Conservation (phyloP, 1,140 invertebrate species). For the Sinella curviseta region DNA sequence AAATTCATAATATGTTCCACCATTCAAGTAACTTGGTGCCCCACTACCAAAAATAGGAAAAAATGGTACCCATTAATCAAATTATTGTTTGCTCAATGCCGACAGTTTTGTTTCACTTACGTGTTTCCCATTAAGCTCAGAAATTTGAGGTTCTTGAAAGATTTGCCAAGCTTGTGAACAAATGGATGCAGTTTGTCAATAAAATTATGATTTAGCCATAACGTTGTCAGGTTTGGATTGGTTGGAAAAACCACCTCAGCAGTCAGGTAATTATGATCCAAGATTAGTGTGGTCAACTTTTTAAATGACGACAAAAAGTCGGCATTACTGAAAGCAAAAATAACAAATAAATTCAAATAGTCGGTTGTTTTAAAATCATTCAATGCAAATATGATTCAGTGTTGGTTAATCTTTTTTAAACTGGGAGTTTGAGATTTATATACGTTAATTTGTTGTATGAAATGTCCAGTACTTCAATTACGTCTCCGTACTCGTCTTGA, state of each 20-base stretch:
- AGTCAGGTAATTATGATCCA: constrained; percentile 71
- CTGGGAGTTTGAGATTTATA: constrained; percentile 20
- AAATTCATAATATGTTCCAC: constrained; percentile 72
- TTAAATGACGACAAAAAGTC: constrained; percentile 68
- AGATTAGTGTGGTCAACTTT: constrained; percentile 68
- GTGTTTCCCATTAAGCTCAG: constrained; percentile 77
- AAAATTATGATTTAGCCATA: constrained; percentile 77
- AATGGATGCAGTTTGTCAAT: constrained; percentile 70
- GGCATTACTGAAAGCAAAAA: constrained; percentile 61
- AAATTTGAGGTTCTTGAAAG: constrained; percentile 67
- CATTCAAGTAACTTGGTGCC: constrained; percentile 72
- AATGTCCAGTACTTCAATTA: constrained; percentile 65
- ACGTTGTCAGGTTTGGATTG: constrained; percentile 66
- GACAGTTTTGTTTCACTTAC: too few relatives aligned
- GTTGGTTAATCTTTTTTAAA: too few relatives aligned
- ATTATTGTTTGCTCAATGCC: too few relatives aligned
- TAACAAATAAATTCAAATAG: too few relatives aligned
- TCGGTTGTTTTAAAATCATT: neutral
- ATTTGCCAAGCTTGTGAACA: constrained; percentile 65
- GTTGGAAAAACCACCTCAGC: constrained; percentile 66
- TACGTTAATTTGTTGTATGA: constrained; percentile 72
- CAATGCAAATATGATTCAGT: neutral
- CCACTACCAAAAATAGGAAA: too few relatives aligned
- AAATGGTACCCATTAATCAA: too few relatives aligned
- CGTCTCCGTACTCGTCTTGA: constrained; percentile 58